Base-by-base conservation (phyloP, 2,888 invertebrate species). In the Tachina lurida region DNA sequence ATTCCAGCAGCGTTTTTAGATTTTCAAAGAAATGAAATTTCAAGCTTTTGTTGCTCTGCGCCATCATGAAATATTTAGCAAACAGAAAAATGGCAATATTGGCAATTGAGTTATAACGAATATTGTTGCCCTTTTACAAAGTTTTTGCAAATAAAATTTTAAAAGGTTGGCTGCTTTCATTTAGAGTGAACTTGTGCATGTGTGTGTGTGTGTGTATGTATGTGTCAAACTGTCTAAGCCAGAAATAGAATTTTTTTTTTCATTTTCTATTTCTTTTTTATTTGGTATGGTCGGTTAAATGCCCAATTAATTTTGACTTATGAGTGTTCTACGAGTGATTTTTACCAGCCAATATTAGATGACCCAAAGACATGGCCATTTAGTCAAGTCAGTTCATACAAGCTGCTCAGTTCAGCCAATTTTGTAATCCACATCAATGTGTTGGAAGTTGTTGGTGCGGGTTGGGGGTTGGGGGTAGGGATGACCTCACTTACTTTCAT, bases 221-320 rank as follows among this genome's bases (percentile, higher is more conserved):
- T 60, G 19, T 31, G 22, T 41, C 71, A 19, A 17, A 67, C 12
- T 60, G 41, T 41, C 60, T 41, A 67, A 17, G 43, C 22, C 10
- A 67, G 12, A 19, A 13, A 70, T 31, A 31, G n/a, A 43, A n/a
- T 56, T 22, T 47, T 10, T 56, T 41, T 41, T 47, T 39, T 45
- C 31, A n/a, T 43, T 39, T 60, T 22, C 5, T 7, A 31, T 31
- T 63, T 43, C 31, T 22, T 49, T 39, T 49, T 56, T 52, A 71
- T 73, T 67, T 79, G 54, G 71, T 83, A 71, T 54, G 71, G 56
- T 86, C 79, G 83, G 79, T 86, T 80, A 86, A 83, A 79, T 86
- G 86, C 71, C 83, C 86, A 83, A 86, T 86, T 86, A 86, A 79
- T 83, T 86, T 86, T 83, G 86, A 83, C 83, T 86, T 86, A 86